These are phyloP conservation scores for Eufriesea mexicana DNA, from an alignment of 1,140 invertebrate species.

Conservation along the genomic window DNA sequence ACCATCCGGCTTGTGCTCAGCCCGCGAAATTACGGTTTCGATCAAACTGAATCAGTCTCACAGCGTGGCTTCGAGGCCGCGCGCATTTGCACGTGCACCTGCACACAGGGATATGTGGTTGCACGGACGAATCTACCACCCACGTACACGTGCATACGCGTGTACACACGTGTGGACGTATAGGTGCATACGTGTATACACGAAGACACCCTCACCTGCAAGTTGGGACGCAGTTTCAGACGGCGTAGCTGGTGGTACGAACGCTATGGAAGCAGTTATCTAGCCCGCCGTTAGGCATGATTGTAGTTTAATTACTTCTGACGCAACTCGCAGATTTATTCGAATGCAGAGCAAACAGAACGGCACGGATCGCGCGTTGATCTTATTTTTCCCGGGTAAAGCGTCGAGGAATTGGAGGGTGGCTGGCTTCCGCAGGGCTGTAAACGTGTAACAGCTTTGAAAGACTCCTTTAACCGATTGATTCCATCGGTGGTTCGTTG, in stretches of 20 bases:
- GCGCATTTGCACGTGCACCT: conserved; percentile 18
- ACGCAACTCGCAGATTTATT: conserved; percentile 34
- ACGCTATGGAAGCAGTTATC: conserved; percentile 51
- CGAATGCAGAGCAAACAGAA: neutral
- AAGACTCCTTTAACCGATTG: neutral
- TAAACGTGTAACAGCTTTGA: neutral
- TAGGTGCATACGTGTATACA: neutral
- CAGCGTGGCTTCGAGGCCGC: conserved; percentile 49
- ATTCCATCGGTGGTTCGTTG: neutral
- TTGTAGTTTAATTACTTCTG: conserved; percentile 70
- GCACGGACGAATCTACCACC: neutral
- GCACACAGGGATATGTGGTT: neutral
- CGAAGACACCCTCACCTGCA: neutral
- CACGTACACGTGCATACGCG: neutral
- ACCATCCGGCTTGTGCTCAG: conserved; percentile 17
- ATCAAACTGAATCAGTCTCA: conserved; percentile 62
- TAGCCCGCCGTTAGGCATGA: conserved; percentile 56
- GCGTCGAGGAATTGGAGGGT: neutral
- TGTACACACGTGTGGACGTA: too few relatives aligned
- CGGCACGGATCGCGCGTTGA: neutral
- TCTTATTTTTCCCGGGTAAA: conserved; percentile 3
- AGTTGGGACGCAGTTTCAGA: conserved; percentile 34
- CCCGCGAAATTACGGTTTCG: conserved; percentile 59
- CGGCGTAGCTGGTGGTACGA: conserved; percentile 29
- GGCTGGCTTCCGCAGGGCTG: neutral